A percentile compares a stretch with the other conserved stretches of the same genome.
These are phyloP conservation scores for Aplidium turbinatum DNA, from an alignment of 23 tunicate genomes.

Conservation along the genomic window DNA sequence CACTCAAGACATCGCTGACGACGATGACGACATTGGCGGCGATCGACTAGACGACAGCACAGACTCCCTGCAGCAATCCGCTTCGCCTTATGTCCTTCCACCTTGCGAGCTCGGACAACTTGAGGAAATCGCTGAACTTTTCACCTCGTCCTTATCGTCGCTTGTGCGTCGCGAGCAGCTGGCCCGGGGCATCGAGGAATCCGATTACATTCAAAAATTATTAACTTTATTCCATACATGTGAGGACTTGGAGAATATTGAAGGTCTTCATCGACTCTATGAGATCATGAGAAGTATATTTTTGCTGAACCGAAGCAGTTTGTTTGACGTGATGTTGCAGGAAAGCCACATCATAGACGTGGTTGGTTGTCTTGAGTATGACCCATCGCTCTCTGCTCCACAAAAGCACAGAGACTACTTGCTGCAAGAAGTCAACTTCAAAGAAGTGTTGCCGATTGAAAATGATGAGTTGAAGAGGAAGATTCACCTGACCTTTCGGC, in stretches of 20 bases:
- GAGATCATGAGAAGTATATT: slow-evolving; percentile 80
- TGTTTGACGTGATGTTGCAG: slow-evolving; percentile 78
- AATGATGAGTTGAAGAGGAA: slow-evolving; percentile 69
- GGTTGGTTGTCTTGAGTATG: slow-evolving; percentile 88
- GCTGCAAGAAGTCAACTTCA: slow-evolving; percentile 66
- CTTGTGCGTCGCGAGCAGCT: slow-evolving; percentile 81
- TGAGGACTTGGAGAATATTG: slow-evolving; percentile 82
- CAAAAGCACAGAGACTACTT: slow-evolving; percentile 87
- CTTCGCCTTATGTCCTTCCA: slow-evolving; percentile 81
- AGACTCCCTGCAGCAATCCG: slow-evolving; percentile 42
- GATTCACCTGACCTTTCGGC: slow-evolving; percentile 90
- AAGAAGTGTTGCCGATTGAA: slow-evolving; percentile 84
- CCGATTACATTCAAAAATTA: slow-evolving; percentile 85
- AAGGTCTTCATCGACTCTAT: slow-evolving; percentile 65
- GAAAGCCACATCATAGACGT: slow-evolving; percentile 76
- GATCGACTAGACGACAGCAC: slow-evolving; percentile 54
- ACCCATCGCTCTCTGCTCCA: slow-evolving; percentile 61
- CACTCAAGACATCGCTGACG: slow-evolving; percentile 86
- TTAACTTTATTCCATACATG: slow-evolving; percentile 60
- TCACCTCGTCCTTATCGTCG: slow-evolving; percentile 55
- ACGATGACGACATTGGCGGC: slow-evolving; percentile 66
- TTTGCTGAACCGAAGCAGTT: slow-evolving; percentile 67
- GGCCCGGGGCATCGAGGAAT: slow-evolving; percentile 77
- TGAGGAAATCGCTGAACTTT: slow-evolving; percentile 74
- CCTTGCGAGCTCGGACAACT: slow-evolving; percentile 75